Percentiles rank a stretch among this genome's conserved stretches.
phyloP scores from a whole-genome alignment of 64 coral and sea anemone genomes.

The Exaiptasia diaphana region DNA sequence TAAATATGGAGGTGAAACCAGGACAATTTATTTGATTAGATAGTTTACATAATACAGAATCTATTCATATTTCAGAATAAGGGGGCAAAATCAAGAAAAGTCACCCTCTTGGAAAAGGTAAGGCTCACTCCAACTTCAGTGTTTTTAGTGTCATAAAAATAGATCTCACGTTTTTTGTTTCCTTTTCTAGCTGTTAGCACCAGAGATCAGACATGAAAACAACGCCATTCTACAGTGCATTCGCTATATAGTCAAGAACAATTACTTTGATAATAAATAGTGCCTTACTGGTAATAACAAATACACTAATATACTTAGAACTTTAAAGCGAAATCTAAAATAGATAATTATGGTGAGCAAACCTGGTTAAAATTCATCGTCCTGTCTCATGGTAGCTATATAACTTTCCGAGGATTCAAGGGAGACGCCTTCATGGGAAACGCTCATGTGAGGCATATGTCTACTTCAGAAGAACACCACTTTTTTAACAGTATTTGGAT shows the following conservation, averaged over 20 bases:
- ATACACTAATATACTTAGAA: background rate
- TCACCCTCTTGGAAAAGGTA: conserved; percentile 88
- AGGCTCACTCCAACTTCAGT: background rate
- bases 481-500: no score
- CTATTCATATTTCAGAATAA: background rate
- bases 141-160: background rate
- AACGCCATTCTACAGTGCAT: conserved; percentile 85
- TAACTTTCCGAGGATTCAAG: no score
- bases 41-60: background rate
- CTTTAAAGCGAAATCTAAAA: background rate
- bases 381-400: no score
- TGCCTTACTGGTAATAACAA: background rate
- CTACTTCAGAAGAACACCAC: no score
- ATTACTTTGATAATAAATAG: conserved; percentile 75
- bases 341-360: no score
- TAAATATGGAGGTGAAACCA: no score
- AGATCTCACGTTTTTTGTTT: background rate
- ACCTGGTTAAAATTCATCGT: no score
- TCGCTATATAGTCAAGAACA: conserved; percentile 70
- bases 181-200: conserved; percentile 62
- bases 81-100: conserved; percentile 43
- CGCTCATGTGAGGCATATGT: no score
- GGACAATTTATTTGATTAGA: no score
- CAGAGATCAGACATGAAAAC: conserved; percentile 88
- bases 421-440: no score